Percentiles rank a stretch among this genome's conserved stretches.
Evolutionary conservation across 2,888 invertebrate species (phyloP).

Genomic region (Phengaris alcon): DNA sequence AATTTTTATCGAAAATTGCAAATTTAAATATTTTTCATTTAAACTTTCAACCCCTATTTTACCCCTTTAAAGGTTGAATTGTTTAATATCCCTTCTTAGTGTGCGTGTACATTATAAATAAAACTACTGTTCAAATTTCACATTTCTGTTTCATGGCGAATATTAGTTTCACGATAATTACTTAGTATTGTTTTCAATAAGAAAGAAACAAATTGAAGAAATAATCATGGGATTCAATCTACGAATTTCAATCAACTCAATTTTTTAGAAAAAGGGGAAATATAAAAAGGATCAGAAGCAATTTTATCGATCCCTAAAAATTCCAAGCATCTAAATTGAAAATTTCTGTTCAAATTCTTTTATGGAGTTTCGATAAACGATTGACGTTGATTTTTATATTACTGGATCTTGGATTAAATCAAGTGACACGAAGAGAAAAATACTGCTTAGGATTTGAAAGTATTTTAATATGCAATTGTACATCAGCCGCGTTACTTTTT

Average conservation of each 20-base stretch:
- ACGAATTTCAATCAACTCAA: neutral
- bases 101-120: too few species aligned
- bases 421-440: neutral
- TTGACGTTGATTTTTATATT: constrained; percentile 17
- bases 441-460: neutral
- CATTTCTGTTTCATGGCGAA: too few species aligned
- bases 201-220: neutral
- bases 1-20: too few species aligned
- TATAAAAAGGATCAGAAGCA: constrained; percentile 23
- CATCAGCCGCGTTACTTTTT: neutral
- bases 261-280: constrained; percentile 9
- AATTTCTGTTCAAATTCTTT: constrained; percentile 26
- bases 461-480: neutral
- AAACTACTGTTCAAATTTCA: too few species aligned
- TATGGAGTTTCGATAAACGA: constrained; percentile 18
- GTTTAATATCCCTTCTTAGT: too few species aligned
- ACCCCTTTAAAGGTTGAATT: too few species aligned
- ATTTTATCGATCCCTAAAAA: constrained; percentile 22
- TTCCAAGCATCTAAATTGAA: constrained; percentile 24
- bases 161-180: too few species aligned
- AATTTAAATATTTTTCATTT: too few species aligned
- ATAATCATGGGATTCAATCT: constrained; percentile 13
- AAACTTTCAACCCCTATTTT: too few species aligned
- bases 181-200: neutral
- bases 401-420: neutral